phyloP scores from a whole-genome alignment of 2,797 vertebrate species.

The Etheostoma nigrum region DNA sequence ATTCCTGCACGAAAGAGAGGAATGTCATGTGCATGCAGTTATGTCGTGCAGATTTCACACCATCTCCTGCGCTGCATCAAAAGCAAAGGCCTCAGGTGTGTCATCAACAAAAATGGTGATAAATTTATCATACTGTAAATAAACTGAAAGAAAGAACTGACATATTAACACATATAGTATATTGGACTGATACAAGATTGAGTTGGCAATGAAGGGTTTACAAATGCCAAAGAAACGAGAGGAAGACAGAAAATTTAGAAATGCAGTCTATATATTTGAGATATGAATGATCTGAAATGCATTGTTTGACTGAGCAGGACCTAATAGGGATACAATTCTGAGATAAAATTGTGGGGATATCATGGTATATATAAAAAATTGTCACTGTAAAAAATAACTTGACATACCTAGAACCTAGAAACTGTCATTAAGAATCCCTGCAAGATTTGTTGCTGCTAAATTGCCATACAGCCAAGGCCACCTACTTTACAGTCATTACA shows the following conservation, averaged over 20 bases:
- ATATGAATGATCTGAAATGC: slow-evolving; percentile 17
- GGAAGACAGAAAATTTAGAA: neutral
- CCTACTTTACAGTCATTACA: slow-evolving; percentile 43
- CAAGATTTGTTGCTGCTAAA: slow-evolving; percentile 28
- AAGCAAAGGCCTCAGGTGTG: slow-evolving; percentile 48
- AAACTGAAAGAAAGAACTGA: slow-evolving; percentile 10
- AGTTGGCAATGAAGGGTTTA: neutral
- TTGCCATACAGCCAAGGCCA: slow-evolving; percentile 59
- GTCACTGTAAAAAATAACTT: slow-evolving; percentile 2
- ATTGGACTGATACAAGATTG: neutral
- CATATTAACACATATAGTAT: neutral
- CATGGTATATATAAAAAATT: slow-evolving; percentile 7
- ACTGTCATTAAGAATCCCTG: slow-evolving; percentile 19
- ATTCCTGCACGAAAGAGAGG: slow-evolving; percentile 48
- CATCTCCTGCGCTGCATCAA: slow-evolving; percentile 29
- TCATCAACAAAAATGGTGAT: slow-evolving; percentile 13
- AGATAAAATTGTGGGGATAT: neutral
- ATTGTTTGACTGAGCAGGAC: slow-evolving; percentile 16
- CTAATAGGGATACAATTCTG: neutral
- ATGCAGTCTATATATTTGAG: slow-evolving; percentile 7
- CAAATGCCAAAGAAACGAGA: slow-evolving; percentile 14
- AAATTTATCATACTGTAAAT: slow-evolving; percentile 14
- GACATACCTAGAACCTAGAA: slow-evolving; percentile 2
- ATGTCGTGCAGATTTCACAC: slow-evolving; percentile 61
- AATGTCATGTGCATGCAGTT: slow-evolving; percentile 55